Base-by-base conservation (phyloP, 2,888 invertebrate genomes). In the Synanthedon andrenaeformis region DNA sequence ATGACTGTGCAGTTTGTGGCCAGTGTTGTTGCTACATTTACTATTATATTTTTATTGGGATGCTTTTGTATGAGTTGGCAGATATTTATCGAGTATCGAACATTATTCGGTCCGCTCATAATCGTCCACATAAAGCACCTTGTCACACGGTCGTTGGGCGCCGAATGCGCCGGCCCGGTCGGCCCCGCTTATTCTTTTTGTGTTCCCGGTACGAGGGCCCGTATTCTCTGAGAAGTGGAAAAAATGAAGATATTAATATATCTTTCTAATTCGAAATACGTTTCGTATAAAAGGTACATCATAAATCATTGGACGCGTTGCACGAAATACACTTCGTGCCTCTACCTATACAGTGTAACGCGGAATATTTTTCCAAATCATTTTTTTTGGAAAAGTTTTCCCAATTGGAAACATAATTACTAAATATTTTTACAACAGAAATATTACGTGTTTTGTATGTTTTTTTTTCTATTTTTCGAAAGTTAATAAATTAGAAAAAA, bases 21-120 rank as follows among this genome's bases (percentile, higher is more conserved):
- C 76, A 64, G 76, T 80, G 83, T 80, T 82, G 82, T 80, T 82
- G 80, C 82, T 82, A 79, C 84, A 79, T 84, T 84, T 77, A 81
- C 86, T 85, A 87, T 86, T 85, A 85, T 85, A 84, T 77, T 86
- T 85, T 86, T 87, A 86, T 86, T 87, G 82, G 82, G 80, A 80
- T 77, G 80, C 86, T 84, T 85, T 87, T 87, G 85, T 87, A 85
- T 87, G 87, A 86, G 86, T 82, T 87, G 85, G 87, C 87, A 86
- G 87, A 86, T 87, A 87, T 87, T 87, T 87, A 87, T 87, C 87
- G 86, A 78, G 77, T 81, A 85, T 83, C 72, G 81, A 83, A 84
- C 84, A 84, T 86, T 85, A 86, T 85, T 86, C 83, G 85, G 83
- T 80, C 76, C 71, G 81, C 74, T 81, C 82, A 83, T 85, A 86